Percentiles rank a stretch among this genome's conserved stretches.
phyloP scores from a whole-genome alignment of 1,140 invertebrate genomes.

The Macrocentrus cingulum region DNA sequence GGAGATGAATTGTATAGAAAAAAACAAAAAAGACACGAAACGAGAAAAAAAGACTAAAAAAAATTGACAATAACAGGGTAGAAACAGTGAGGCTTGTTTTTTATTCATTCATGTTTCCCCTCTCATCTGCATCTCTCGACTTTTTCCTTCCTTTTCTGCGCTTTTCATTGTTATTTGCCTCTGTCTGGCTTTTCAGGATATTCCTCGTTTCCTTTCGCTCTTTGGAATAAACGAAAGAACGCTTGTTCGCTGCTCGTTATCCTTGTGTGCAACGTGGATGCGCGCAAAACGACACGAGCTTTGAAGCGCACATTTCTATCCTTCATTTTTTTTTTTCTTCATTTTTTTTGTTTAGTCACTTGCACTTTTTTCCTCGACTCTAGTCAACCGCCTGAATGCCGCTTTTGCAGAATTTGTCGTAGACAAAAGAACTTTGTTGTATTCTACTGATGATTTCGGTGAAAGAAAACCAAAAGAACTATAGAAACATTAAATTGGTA shows the following conservation, averaged over 20 bases:
- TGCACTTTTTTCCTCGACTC: background rate
- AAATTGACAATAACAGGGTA: too few species aligned
- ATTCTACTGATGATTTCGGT: conserved; percentile 3
- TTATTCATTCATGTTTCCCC: background rate
- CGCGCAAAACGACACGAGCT: conserved; percentile 7
- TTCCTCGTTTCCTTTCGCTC: conserved; percentile 6
- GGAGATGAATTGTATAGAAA: background rate
- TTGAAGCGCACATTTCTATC: background rate
- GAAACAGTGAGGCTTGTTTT: background rate
- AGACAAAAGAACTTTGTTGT: conserved; percentile 10
- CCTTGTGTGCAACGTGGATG: background rate
- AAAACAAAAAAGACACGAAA: background rate
- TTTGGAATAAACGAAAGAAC: conserved; percentile 16
- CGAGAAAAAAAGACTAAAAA: too few species aligned
- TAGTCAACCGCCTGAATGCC: background rate
- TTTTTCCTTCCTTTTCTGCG: background rate
- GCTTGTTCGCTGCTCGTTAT: conserved; percentile 14
- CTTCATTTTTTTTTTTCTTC: background rate
- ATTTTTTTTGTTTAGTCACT: background rate
- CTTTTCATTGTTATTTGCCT: conserved; percentile 1
- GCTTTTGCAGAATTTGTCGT: conserved; percentile 15
- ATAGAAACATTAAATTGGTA: conserved; percentile 12
- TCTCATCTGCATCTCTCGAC: background rate
- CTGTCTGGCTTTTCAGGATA: conserved; percentile 1
- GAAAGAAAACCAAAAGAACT: conserved; percentile 2